phyloP scores from a whole-genome alignment of 2,888 invertebrate species.

The Patella ulyssiponensis region DNA sequence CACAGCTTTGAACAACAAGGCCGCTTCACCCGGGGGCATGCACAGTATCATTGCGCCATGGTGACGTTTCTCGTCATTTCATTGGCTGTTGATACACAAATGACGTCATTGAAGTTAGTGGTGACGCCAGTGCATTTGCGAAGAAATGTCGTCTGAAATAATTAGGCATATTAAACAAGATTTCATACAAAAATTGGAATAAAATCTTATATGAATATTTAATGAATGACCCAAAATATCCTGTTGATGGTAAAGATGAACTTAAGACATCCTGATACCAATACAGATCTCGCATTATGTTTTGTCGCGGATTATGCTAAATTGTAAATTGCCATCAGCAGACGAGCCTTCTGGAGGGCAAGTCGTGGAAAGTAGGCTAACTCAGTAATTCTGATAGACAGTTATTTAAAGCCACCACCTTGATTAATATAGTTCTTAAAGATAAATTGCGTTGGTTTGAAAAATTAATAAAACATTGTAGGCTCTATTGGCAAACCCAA shows the following conservation, averaged over 20 bases:
- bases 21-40: constrained; percentile 45
- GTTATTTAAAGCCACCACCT: too few species aligned
- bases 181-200: too few species aligned
- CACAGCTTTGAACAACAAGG: constrained; percentile 63
- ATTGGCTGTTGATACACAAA: constrained; percentile 40
- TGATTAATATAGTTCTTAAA: too few species aligned
- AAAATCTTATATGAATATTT: too few species aligned
- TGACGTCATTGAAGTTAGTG: constrained; percentile 51
- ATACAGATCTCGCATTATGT: background rate
- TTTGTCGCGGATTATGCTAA: background rate
- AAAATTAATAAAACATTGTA: too few species aligned
- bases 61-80: constrained; percentile 27
- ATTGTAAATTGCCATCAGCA: background rate
- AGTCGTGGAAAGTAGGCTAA: background rate
- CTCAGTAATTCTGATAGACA: too few species aligned
- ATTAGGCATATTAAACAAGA: background rate
- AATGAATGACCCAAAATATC: background rate
- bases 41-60: constrained; percentile 50
- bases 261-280: background rate
- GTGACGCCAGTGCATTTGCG: constrained; percentile 38
- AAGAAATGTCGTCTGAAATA: constrained; percentile 21
- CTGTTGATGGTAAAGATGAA: background rate
- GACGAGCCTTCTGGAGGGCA: constrained; percentile 1
- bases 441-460: too few species aligned
- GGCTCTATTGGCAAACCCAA: too few species aligned